Evolutionary conservation across 2,888 invertebrate species (phyloP).

Genomic region (Mechanitis messenoides): DNA sequence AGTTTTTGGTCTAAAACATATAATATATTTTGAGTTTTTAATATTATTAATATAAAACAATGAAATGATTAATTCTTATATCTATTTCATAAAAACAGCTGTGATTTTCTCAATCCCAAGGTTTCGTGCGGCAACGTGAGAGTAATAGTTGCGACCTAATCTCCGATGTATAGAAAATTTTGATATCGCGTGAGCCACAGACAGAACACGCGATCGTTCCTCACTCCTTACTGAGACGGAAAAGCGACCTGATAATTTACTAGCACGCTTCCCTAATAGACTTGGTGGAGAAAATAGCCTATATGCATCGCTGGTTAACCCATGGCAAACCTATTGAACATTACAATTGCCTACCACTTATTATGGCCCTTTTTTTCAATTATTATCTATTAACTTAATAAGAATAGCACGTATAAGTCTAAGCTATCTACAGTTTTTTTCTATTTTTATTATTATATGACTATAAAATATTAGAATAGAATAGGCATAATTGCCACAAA

Average conservation of each 20-base stretch:
- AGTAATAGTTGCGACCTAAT: conserved; percentile 44
- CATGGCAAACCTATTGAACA: conserved; percentile 15
- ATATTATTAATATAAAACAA: neutral
- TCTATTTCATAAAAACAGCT: conserved; percentile 16
- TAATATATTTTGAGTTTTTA: neutral
- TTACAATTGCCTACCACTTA: neutral
- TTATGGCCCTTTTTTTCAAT: neutral
- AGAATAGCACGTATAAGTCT: no score
- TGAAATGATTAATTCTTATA: neutral
- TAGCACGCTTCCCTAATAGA: conserved; percentile 42
- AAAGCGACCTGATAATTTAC: conserved; percentile 57
- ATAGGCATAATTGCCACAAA: no score
- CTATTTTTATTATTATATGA: neutral
- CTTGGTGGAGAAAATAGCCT: conserved; percentile 27
- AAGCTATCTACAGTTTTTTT: no score
- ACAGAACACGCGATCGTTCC: conserved; percentile 63
- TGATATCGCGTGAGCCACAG: conserved; percentile 63
- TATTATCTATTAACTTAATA: no score
- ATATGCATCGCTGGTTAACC: conserved; percentile 9
- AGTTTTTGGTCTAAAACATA: neutral
- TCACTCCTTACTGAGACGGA: conserved; percentile 46
- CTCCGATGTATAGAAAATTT: conserved; percentile 62
- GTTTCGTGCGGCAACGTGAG: conserved; percentile 27
- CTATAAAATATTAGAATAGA: no score
- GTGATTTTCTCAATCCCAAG: conserved; percentile 20